Evolutionary conservation across 1,140 invertebrate species (phyloP).

Genomic region (Acromyrmex charruanus): DNA sequence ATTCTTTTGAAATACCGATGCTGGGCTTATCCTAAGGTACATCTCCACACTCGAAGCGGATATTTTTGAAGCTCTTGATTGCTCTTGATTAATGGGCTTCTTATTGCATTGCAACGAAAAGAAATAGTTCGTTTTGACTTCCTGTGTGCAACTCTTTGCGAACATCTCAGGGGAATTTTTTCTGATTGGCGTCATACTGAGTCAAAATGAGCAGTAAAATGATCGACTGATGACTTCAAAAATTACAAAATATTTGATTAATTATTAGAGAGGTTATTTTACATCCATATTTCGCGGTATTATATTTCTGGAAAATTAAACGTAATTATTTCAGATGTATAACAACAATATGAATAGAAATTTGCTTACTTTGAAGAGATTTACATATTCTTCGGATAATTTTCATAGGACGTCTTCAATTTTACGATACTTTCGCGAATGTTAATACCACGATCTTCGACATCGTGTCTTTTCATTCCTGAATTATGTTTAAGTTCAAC

Average conservation of each 20-base stretch:
- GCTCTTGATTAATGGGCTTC: background rate
- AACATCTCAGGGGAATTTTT: background rate
- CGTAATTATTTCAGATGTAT: background rate
- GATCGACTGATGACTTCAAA: background rate
- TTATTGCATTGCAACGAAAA: background rate
- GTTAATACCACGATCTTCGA: background rate
- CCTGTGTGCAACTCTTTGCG: background rate
- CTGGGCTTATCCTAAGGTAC: constrained; percentile 80
- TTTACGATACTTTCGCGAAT: constrained; percentile 1
- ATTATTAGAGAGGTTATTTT: constrained; percentile 16
- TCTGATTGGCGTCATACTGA: background rate
- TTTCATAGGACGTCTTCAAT: background rate
- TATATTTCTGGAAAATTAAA: constrained; percentile 17
- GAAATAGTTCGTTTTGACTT: background rate
- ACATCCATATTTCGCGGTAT: background rate
- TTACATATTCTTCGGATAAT: background rate
- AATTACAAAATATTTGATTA: background rate
- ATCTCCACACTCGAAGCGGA: constrained; percentile 66
- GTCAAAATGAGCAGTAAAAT: background rate
- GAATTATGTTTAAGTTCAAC: background rate
- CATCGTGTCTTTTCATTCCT: background rate
- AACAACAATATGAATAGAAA: background rate
- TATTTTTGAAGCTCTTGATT: background rate
- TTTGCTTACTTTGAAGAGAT: constrained; percentile 20
- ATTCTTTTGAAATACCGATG: constrained; percentile 53